Conservation (phyloP, 2,113 vertebrate species). For the Mastomys natalensis region DNA sequence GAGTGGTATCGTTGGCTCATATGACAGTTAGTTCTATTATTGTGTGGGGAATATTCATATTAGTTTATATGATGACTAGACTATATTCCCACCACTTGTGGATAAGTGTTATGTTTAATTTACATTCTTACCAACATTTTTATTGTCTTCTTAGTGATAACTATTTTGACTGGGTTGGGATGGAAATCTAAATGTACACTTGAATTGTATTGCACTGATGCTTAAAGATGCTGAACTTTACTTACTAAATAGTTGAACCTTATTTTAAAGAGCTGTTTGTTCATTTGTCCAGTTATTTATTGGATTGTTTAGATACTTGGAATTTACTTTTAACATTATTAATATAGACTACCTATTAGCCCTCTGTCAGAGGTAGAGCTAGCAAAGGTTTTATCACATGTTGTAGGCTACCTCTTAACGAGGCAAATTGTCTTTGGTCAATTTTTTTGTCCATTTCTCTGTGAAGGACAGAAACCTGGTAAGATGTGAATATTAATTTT, state of each 20-base stretch:
- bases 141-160: neutral
- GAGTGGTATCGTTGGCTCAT: neutral
- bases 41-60: neutral
- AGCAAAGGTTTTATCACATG: neutral
- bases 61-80: neutral
- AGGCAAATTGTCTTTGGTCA: neutral
- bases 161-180: neutral
- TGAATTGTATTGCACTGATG: neutral
- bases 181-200: neutral
- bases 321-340: neutral
- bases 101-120: neutral
- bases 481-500: neutral
- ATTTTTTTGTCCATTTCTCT: neutral
- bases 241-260: neutral
- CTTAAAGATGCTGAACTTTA: neutral
- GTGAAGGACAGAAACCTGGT: neutral
- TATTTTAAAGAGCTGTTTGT: neutral
- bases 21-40: neutral
- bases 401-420: neutral
- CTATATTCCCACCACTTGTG: neutral
- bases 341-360: neutral
- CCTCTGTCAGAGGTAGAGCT: neutral
- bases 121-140: neutral
- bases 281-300: neutral
- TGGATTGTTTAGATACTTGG: neutral